phyloP scores from a whole-genome alignment of 2,113 vertebrate species.

The Dromaius novaehollandiae region DNA sequence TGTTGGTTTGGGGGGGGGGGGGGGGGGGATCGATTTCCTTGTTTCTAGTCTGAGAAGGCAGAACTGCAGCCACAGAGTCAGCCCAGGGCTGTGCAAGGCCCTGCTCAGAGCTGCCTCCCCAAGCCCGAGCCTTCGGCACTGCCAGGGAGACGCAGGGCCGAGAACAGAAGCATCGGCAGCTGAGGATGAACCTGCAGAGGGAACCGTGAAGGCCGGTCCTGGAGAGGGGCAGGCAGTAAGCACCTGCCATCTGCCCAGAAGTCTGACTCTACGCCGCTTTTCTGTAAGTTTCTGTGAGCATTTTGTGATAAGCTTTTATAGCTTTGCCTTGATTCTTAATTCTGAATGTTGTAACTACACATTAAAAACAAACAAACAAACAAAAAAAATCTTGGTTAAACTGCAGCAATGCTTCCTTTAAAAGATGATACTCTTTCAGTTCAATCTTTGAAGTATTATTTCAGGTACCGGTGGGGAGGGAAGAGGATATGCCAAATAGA shows the following conservation, averaged over 20 bases:
- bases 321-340: background rate
- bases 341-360: accelerated
- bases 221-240: background rate
- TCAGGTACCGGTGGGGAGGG: accelerated
- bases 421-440: background rate
- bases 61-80: too few relatives aligned
- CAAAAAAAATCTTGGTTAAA: background rate
- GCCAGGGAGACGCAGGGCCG: too few relatives aligned
- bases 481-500: accelerated
- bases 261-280: accelerated
- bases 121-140: too few relatives aligned
- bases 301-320: accelerated
- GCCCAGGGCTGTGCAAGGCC: background rate
- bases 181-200: background rate
- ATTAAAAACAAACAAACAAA: background rate
- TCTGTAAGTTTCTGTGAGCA: accelerated
- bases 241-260: accelerated
- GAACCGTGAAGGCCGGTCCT: too few relatives aligned
- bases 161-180: accelerated
- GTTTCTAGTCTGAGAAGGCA: accelerated
- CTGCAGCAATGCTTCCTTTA: background rate
- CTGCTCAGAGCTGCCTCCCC: background rate
- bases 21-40: accelerated
- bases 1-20: too few relatives aligned
- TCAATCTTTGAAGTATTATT: background rate